Conservation (phyloP, 2,888 invertebrate species). For the Mesorhabditis belari region DNA sequence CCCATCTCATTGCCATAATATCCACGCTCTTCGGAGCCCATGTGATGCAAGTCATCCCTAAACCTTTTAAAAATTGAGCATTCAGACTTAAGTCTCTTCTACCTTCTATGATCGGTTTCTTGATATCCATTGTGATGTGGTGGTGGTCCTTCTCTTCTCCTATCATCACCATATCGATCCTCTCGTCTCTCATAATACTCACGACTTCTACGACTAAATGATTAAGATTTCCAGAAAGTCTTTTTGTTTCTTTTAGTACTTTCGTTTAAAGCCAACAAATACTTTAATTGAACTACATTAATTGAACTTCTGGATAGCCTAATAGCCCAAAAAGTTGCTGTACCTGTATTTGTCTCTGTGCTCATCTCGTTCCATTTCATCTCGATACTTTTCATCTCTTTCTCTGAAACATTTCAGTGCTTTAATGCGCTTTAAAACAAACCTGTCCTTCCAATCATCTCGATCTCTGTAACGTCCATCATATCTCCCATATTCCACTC, state of each 20-base stretch:
- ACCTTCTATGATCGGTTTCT: not conserved
- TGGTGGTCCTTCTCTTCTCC: not conserved
- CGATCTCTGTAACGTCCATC: conserved; percentile 13
- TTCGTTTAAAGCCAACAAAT: too few species aligned
- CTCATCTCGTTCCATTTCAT: not conserved
- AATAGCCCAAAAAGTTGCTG: too few species aligned
- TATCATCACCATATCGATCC: not conserved
- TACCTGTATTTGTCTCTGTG: not conserved
- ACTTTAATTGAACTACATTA: too few species aligned
- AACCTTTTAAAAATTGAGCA: not conserved
- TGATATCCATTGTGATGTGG: not conserved
- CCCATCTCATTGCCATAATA: not conserved
- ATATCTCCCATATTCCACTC: conserved; percentile 18
- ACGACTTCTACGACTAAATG: not conserved
- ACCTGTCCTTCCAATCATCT: conserved; percentile 1
- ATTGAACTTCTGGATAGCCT: too few species aligned
- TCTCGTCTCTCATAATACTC: not conserved
- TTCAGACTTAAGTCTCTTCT: not conserved
- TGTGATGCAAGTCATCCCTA: not conserved
- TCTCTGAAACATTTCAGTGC: too few species aligned
- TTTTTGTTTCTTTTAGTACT: too few species aligned
- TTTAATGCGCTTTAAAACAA: too few species aligned
- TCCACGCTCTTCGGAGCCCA: not conserved
- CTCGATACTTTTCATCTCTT: too few species aligned
- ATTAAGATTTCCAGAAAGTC: not conserved